Percentiles rank a stretch among this genome's conserved stretches.
These are phyloP conservation scores for Caracal caracal DNA, from an alignment of 2,113 vertebrate species.

Conservation along the genomic window DNA sequence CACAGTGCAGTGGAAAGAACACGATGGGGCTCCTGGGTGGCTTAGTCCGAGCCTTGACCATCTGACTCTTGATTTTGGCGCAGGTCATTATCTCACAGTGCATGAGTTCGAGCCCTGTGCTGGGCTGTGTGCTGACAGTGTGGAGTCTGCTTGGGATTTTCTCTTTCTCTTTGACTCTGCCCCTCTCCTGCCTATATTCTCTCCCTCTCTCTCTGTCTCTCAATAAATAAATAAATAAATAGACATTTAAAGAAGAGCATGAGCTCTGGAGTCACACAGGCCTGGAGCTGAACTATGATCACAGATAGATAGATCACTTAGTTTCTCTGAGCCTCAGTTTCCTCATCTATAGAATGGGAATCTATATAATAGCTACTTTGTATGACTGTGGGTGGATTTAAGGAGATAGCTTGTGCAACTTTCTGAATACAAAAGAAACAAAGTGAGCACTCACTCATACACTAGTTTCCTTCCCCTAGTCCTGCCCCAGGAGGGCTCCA, in stretches of 20 bases:
- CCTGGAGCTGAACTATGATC: not conserved
- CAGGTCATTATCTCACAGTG: too few species aligned
- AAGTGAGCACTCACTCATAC: not conserved
- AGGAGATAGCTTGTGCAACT: not conserved
- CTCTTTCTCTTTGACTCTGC: too few species aligned
- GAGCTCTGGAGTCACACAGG: not conserved
- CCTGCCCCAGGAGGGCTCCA: not conserved
- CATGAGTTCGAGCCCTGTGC: too few species aligned
- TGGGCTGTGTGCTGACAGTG: too few species aligned
- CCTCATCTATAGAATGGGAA: not conserved
- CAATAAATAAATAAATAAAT: too few species aligned
- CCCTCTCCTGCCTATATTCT: too few species aligned
- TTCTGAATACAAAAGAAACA: not conserved
- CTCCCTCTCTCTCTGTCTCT: too few species aligned
- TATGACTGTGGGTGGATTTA: rapidly evolving
- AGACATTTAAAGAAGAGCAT: not conserved
- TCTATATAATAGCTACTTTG: not conserved
- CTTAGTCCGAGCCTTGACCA: too few species aligned
- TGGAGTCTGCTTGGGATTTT: too few species aligned
- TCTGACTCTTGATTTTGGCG: too few species aligned
- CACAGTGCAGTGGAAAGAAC: not conserved
- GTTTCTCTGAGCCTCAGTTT: not conserved
- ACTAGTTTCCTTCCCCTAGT: not conserved
- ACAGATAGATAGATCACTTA: not conserved
- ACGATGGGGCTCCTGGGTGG: too few species aligned